These are phyloP conservation scores for Mylabris phalerata DNA, from an alignment of 1,140 invertebrate genomes.

Conservation along the genomic window DNA sequence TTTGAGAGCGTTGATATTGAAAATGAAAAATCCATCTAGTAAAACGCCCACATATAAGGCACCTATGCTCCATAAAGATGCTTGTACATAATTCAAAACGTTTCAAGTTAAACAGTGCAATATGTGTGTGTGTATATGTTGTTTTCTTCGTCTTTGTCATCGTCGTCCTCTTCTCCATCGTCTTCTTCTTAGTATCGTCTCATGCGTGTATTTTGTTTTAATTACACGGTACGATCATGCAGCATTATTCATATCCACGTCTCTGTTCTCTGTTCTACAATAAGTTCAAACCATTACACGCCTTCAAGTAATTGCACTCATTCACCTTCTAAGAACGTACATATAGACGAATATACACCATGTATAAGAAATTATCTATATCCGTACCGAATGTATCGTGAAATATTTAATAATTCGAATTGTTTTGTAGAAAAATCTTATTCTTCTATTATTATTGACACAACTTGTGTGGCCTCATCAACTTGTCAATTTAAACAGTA, in stretches of 20 bases:
- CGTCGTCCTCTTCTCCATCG: too few relatives aligned
- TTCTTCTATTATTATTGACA: not conserved
- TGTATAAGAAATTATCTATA: constrained; percentile 3
- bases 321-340: constrained; percentile 27
- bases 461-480: not conserved
- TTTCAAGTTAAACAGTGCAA: too few relatives aligned
- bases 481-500: too few relatives aligned
- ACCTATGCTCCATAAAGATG: too few relatives aligned
- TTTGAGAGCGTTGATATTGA: too few relatives aligned
- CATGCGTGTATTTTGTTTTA: constrained; percentile 35
- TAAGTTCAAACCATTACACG: constrained; percentile 32
- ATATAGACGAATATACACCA: too few relatives aligned
- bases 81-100: too few relatives aligned
- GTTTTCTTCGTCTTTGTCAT: too few relatives aligned
- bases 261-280: constrained; percentile 24
- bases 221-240: constrained; percentile 32
- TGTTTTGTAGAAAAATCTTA: not conserved
- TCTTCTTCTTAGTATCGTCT: constrained; percentile 2
- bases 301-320: constrained; percentile 32
- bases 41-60: too few relatives aligned
- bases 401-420: constrained; percentile 11
- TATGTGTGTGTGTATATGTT: not conserved
- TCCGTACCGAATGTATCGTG: constrained; percentile 17
- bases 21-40: too few relatives aligned
- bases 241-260: constrained; percentile 36